Conservation (phyloP, 37 sponge, comb jelly and placozoan genomes). For the Ianthella basta region DNA sequence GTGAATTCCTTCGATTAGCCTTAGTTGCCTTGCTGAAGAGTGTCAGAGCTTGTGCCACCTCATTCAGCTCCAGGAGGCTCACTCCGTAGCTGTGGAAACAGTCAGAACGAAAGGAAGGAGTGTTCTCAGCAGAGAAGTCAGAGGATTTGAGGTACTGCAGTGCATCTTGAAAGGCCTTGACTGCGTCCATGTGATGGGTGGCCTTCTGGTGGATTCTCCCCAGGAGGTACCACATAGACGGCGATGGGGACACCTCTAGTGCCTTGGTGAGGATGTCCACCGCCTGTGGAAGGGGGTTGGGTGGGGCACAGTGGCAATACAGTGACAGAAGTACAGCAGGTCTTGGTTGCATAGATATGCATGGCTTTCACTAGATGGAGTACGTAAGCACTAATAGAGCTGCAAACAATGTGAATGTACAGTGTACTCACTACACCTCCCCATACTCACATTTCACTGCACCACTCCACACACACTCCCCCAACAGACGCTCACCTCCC, state of each 20-base stretch:
- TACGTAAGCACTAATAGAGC: too few species aligned
- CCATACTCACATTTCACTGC: too few species aligned
- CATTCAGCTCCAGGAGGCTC: background rate
- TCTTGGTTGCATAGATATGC: too few species aligned
- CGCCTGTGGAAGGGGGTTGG: conserved; percentile 27
- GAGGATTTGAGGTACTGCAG: conserved; percentile 2
- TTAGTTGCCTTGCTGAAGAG: background rate
- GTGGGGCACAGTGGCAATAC: background rate
- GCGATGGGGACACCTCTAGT: background rate
- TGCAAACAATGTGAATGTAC: too few species aligned
- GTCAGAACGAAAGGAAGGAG: background rate
- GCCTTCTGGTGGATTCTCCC: conserved; percentile 79
- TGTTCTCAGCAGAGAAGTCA: background rate
- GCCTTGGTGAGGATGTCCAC: background rate
- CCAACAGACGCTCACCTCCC: too few species aligned
- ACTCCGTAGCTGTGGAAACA: background rate
- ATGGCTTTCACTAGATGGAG: too few species aligned
- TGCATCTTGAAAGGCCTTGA: conserved; percentile 66
- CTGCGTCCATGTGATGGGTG: conserved; percentile 49
- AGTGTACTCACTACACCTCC: too few species aligned
- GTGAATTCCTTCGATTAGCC: background rate
- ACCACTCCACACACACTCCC: too few species aligned
- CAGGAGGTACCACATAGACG: conserved; percentile 43
- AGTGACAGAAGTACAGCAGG: background rate
- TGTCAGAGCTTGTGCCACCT: background rate